Base-by-base conservation (phyloP, 2,888 invertebrate genomes). In the Clitarchus hookeri region DNA sequence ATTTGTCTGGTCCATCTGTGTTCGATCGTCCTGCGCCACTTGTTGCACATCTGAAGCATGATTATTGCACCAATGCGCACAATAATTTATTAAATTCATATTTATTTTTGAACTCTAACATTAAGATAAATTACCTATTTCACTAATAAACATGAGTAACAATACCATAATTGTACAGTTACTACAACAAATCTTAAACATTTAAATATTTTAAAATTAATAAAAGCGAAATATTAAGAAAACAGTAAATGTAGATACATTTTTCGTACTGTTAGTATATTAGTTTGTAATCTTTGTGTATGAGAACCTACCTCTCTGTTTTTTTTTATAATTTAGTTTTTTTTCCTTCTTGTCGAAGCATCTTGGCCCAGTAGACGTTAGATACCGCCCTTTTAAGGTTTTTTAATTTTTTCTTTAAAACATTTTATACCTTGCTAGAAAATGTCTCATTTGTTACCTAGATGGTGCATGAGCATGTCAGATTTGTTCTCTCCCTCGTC, bases 391-490 rank as follows among this genome's bases (percentile, higher is more conserved):
- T 8, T 65, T 65, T 1, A 65, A 65, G 19, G 8, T 23, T 65
- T 65, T 16, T 16, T 65, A 11, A n/a, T 65, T 65, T 65, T 65
- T 65, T 65, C 8, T 53, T 65, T 65, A 65, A 23, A 65, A 23
- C n/a, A 2, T 65, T 65, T 6, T 48, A 48, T 65, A 8, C n/a
- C 65, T 23, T 65, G 65, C 65, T 65, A 65, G 65, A 65, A 16
- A 1, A n/a, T 23, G 23, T 65, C 65, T 65, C n/a, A 23, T 65
- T 65, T 65, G 65, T 65, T 65, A 65, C n/a, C n/a, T 82, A 82
- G 44, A 82, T 36, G 44, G 13, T 82, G 82, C 82, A 82, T 82
- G 82, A 25, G 82, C 82, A 82, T 82, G 82, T 9, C 12, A 65
- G 8, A 19, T 8, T 12, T 65, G 11, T 65, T 65, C 65, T 65